A percentile compares a stretch with the other conserved stretches of the same genome.
Evolutionary conservation across 2,888 invertebrate genomes (phyloP).

Genomic region (Asteroscopus sphinx): DNA sequence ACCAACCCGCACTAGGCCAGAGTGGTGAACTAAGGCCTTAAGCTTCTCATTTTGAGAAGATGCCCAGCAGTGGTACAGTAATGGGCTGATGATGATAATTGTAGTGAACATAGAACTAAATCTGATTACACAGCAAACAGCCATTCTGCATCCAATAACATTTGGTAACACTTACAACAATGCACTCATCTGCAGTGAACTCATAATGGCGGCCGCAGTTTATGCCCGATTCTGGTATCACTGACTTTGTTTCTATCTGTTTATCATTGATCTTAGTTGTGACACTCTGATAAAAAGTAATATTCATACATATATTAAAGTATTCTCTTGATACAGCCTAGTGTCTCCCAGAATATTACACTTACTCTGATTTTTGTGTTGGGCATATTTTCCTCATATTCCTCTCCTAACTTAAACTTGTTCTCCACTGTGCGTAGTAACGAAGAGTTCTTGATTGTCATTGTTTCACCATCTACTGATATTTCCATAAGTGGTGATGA

Average conservation of each 20-base stretch:
- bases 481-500: slow-evolving; percentile 91
- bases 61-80: too few relatives aligned
- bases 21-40: too few relatives aligned
- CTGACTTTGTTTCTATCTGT: slow-evolving; percentile 81
- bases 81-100: too few relatives aligned
- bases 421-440: slow-evolving; percentile 87
- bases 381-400: slow-evolving; percentile 92
- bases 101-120: too few relatives aligned
- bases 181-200: slow-evolving; percentile 81
- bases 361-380: slow-evolving; percentile 82
- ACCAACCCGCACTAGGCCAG: too few relatives aligned
- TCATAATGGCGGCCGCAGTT: slow-evolving; percentile 80
- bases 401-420: slow-evolving; percentile 90
- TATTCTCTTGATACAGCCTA: too few relatives aligned
- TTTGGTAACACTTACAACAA: slow-evolving; percentile 73
- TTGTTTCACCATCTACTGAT: slow-evolving; percentile 85
- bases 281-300: slow-evolving; percentile 82
- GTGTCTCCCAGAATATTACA: background rate
- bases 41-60: too few relatives aligned
- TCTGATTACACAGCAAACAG: too few relatives aligned
- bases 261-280: slow-evolving; percentile 88
- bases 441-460: slow-evolving; percentile 90
- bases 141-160: too few relatives aligned
- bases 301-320: background rate
- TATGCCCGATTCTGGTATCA: slow-evolving; percentile 75